Percentiles rank a stretch among this genome's conserved stretches.
Evolutionary conservation across 2,113 vertebrate species (phyloP).

Genomic region (Pangasianodon gigas): DNA sequence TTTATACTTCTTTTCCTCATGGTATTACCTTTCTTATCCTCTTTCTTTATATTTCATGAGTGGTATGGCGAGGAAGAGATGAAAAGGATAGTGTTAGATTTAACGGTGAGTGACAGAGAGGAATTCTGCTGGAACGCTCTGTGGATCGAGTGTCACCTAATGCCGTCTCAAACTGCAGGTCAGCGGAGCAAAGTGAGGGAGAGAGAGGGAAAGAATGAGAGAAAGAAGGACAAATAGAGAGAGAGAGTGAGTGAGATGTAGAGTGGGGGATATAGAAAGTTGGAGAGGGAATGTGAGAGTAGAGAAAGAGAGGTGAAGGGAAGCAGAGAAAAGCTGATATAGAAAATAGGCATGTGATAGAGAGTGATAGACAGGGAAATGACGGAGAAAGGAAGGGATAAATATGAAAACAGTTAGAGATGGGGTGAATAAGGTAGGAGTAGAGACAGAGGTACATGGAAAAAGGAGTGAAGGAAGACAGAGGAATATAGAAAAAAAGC

Average conservation of each 20-base stretch:
- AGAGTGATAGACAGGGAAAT: not conserved
- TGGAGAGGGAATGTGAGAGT: not conserved
- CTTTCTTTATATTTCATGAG: not conserved
- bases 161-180: constrained; percentile 36
- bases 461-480: not conserved
- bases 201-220: not conserved
- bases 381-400: not conserved
- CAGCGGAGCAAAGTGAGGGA: not conserved
- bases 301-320: not conserved
- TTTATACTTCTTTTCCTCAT: not conserved
- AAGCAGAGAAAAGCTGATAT: not conserved
- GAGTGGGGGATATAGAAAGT: not conserved
- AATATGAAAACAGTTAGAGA: constrained; percentile 13
- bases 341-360: not conserved
- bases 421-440: not conserved
- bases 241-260: not conserved
- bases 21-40: not conserved
- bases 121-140: constrained; percentile 55
- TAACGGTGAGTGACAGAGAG: constrained; percentile 50
- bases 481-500: not conserved
- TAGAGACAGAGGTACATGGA: not conserved
- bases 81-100: constrained; percentile 46
- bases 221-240: too few relatives aligned
- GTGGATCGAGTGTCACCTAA: constrained; percentile 54
- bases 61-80: constrained; percentile 11